A percentile compares a stretch with the other conserved stretches of the same genome.
Evolutionary conservation across 2,888 invertebrate species (phyloP).

Genomic region (Eilema sororculum): DNA sequence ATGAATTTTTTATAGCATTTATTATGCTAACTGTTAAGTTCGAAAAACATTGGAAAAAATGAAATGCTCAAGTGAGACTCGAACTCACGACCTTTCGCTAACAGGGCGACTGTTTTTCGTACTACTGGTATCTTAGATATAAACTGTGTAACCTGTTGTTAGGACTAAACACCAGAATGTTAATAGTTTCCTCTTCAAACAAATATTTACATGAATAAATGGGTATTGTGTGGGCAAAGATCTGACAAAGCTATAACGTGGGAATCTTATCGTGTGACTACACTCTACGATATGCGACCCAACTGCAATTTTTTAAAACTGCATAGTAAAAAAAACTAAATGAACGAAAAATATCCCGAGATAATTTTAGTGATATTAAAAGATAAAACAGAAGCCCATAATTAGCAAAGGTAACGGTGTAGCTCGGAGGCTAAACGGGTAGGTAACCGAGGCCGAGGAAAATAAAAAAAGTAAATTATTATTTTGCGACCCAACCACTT

Average conservation of each 20-base stretch:
- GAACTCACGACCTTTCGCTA: no score
- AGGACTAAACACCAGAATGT: slow-evolving; percentile 29
- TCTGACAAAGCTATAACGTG: slow-evolving; percentile 49
- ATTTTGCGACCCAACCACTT: slow-evolving; percentile 71
- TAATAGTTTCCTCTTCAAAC: slow-evolving; percentile 30
- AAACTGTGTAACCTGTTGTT: slow-evolving; percentile 25
- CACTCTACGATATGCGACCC: slow-evolving; percentile 31
- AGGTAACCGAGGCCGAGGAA: slow-evolving; percentile 56
- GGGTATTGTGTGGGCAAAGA: slow-evolving; percentile 48
- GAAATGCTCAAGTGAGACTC: no score
- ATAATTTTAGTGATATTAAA: slow-evolving; percentile 43
- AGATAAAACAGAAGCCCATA: slow-evolving; percentile 56
- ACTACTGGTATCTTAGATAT: not conserved
- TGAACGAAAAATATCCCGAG: slow-evolving; percentile 24
- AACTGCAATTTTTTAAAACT: slow-evolving; percentile 39
- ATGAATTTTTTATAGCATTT: no score
- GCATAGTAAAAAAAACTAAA: slow-evolving; percentile 11
- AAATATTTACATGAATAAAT: slow-evolving; percentile 49
- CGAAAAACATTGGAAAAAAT: no score
- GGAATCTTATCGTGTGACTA: slow-evolving; percentile 52
- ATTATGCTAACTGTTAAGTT: no score
- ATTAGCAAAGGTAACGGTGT: slow-evolving; percentile 78
- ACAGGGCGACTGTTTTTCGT: no score
- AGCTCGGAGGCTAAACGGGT: slow-evolving; percentile 71
- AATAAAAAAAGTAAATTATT: slow-evolving; percentile 69